Base-by-base conservation (phyloP, 2,113 vertebrate species). In the Leiothrix lutea region DNA sequence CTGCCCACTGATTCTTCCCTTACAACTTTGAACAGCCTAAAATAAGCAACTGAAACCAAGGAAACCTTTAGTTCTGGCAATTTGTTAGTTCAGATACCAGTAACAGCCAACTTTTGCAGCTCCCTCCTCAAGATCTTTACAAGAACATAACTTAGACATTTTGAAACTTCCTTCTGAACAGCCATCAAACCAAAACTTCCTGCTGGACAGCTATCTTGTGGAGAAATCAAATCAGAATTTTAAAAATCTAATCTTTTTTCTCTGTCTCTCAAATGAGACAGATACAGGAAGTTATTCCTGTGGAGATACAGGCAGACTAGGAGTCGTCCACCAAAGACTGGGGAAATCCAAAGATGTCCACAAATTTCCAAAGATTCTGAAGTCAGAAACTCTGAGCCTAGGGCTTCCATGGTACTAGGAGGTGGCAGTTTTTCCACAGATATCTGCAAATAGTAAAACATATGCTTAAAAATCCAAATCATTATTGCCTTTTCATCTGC, bases 191-290 rank as follows among this genome's bases (percentile, higher is more conserved):
- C 42, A 58, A 47, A 19, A 48, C 40, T 81, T 81, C 33, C 40
- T 47, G 19, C 14, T 85, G 11, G 65, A 38, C 1, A 2, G 18
- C 8, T 71, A 12, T 67, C 36, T 25, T 47, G 8, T 12, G 23
- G 8, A 44, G 22, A 69, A 81, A 69, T 40, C 0, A 4, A 80
- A 54, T 12, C 25, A 82, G 16, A 65, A 44, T n/a, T 38, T 28
- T 6, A 13, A 45, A 58, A 29, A 65, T n/a, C 7, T 26, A 5
- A 1, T 6, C 1, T 44, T 2, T 35, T 26, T 14, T 38, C 12
- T 40, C 33, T 31, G 21, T 23, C 17, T 73, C 24, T 62, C 8
- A 65, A 26, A 51, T 51, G 40, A 53, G 14, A n/a, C 19, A 86
- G n/a, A 24, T 33, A 19, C 17, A 48, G 36, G 6, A 70, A 66